A percentile compares a stretch with the other conserved stretches of the same genome.
These are phyloP conservation scores for Gymnoscopelus braueri DNA, from an alignment of 2,797 vertebrate species.

Conservation along the genomic window DNA sequence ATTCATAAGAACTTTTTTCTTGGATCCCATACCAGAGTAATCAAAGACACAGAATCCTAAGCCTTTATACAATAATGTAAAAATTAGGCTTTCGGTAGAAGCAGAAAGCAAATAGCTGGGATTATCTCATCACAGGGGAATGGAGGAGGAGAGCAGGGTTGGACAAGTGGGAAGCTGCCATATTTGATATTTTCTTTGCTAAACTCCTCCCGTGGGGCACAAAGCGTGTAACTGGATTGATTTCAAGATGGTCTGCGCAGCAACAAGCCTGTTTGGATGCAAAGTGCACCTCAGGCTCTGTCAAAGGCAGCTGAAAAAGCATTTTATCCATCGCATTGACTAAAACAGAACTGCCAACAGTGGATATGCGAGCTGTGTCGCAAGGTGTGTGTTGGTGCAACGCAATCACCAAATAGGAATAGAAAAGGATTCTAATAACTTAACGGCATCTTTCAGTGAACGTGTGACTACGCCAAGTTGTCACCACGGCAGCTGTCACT, in stretches of 20 bases:
- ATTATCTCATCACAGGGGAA: slow-evolving; percentile 54
- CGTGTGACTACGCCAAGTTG: slow-evolving; percentile 63
- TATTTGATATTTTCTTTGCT: slow-evolving; percentile 58
- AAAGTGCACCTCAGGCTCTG: slow-evolving; percentile 50
- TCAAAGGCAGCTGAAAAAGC: slow-evolving; percentile 43
- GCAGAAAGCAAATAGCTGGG: slow-evolving; percentile 65
- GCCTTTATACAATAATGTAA: too few species aligned
- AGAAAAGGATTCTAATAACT: slow-evolving; percentile 34
- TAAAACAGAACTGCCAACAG: slow-evolving; percentile 29
- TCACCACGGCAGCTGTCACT: slow-evolving; percentile 56
- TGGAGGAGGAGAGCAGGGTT: slow-evolving; percentile 33
- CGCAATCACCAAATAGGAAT: slow-evolving; percentile 36
- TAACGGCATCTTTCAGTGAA: not conserved
- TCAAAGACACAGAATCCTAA: slow-evolving; percentile 35
- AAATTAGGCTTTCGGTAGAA: slow-evolving; percentile 5
- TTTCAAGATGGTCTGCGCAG: slow-evolving; percentile 53
- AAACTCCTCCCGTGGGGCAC: slow-evolving; percentile 54
- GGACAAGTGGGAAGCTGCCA: slow-evolving; percentile 38
- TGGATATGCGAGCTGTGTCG: slow-evolving; percentile 20
- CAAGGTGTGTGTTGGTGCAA: slow-evolving; percentile 24
- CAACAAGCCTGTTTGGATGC: slow-evolving; percentile 53
- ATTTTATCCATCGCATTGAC: slow-evolving; percentile 54
- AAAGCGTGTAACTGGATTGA: slow-evolving; percentile 53
- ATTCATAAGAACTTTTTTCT: slow-evolving; percentile 37
- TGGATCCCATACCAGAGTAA: slow-evolving; percentile 22